A percentile compares a stretch with the other conserved stretches of the same genome.
phyloP scores from a whole-genome alignment of 2,888 invertebrate genomes.

The Nebria brevicollis region DNA sequence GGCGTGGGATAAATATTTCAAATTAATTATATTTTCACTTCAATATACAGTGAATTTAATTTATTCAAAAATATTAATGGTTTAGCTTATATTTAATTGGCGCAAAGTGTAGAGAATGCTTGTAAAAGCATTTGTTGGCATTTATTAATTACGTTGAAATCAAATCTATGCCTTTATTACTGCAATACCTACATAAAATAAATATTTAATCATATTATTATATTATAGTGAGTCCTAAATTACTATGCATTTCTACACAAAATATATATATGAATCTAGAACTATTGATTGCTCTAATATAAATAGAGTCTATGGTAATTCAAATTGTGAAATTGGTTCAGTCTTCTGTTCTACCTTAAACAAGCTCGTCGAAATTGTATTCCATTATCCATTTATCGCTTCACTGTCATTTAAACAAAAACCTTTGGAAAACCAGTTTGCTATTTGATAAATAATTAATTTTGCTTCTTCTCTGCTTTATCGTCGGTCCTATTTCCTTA shows the following conservation, averaged over 20 bases:
- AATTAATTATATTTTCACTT: too few relatives aligned
- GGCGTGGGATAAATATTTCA: too few relatives aligned
- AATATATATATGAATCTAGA: conserved; percentile 7
- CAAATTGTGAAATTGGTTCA: conserved; percentile 2
- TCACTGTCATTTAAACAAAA: conserved; percentile 18
- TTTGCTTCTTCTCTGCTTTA: background rate
- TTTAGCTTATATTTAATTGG: too few relatives aligned
- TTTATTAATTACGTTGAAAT: background rate
- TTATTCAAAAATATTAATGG: too few relatives aligned
- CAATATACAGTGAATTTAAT: too few relatives aligned
- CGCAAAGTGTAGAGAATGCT: too few relatives aligned
- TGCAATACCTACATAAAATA: background rate
- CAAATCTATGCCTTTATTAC: too few relatives aligned
- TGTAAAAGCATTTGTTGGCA: background rate
- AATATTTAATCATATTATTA: background rate
- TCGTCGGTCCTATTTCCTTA: background rate
- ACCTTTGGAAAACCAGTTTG: background rate
- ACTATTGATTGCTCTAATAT: background rate
- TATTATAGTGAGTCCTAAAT: background rate
- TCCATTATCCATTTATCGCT: background rate
- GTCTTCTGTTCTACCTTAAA: background rate
- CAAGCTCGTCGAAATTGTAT: background rate
- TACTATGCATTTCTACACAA: background rate
- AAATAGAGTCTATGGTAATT: conserved; percentile 13
- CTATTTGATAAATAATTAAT: conserved; percentile 17